Evolutionary conservation across 2,113 vertebrate genomes (phyloP), one percentile per base, ranked within the genome.

Genomic region (Ornithorhynchus anatinus): DNA sequence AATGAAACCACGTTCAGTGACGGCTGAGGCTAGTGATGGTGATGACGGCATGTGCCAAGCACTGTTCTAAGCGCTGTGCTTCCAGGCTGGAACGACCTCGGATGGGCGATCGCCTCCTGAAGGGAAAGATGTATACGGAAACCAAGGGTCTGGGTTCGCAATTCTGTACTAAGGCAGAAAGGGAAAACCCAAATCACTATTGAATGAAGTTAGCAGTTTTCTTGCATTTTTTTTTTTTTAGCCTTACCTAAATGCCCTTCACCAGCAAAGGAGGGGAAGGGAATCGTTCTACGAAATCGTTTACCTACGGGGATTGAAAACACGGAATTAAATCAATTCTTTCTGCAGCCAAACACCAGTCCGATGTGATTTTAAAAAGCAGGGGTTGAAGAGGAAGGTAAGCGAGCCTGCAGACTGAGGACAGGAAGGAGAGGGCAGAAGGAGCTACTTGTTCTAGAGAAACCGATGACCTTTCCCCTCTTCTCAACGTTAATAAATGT

Each of bases 261-360:
- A 77, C 70, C 68, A 86, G 72, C 54, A 50, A 61, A 50, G 68
- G 58, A 38, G 72, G 72, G 81, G 72, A 79, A 75, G 54, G 72
- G 77, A 86, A 70, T 69, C 35, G 68, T 47, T 81, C 68, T 81
- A 73, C 77, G 79, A 82, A 84, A 78, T 63, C 37, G 68, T 74
- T 83, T 89, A 69, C 73, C 87, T 86, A 66, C 72, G 77, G 81
- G 77, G 84, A 86, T 72, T 76, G 76, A 87, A 87, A 84, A 76
- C 76, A 84, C 50, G 50, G 81, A 72, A 85, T 81, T 78, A 86
- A 88, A 78, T 69, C 53, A 71, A 60, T 85, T 79, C 84, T 59
- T 57, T 73, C 69, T 61, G 57, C 60, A 75, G 77, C 75, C 48
- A 70, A 74, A 80, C 76, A 72, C 62, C 50, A 22, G 65, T 35